phyloP scores from a whole-genome alignment of 2,113 vertebrate genomes.

The Thamnaconus septentrionalis region DNA sequence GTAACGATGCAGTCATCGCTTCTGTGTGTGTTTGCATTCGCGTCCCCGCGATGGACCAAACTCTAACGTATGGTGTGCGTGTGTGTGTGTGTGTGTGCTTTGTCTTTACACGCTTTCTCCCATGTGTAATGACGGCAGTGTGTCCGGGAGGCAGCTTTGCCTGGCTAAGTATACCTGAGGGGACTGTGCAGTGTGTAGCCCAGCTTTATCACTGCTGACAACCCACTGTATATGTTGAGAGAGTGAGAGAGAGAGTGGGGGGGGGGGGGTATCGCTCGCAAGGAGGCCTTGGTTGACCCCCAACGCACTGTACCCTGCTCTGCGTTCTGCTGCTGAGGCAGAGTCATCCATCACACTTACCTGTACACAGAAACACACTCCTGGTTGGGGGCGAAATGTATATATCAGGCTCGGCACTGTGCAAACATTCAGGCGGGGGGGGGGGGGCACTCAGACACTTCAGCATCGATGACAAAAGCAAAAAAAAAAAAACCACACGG shows the following conservation, averaged over 20 bases:
- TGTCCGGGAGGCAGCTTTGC: slow-evolving; percentile 51
- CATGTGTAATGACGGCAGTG: slow-evolving; percentile 34
- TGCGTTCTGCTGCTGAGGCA: slow-evolving; percentile 15
- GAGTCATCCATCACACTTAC: slow-evolving; percentile 54
- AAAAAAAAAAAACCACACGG: background rate
- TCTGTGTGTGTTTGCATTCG: slow-evolving; percentile 1
- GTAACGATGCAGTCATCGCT: slow-evolving; percentile 8
- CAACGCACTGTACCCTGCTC: slow-evolving; percentile 5
- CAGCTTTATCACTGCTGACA: slow-evolving; percentile 67
- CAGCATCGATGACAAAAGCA: slow-evolving; percentile 2
- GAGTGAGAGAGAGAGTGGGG: slow-evolving; percentile 1
- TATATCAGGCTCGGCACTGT: slow-evolving; percentile 17
- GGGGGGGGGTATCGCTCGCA: slow-evolving; percentile 11
- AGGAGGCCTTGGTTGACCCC: slow-evolving; percentile 26
- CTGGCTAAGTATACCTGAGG: slow-evolving; percentile 69
- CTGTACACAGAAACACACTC: slow-evolving; percentile 24
- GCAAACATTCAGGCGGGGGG: background rate
- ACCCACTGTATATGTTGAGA: slow-evolving; percentile 18
- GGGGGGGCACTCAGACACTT: background rate
- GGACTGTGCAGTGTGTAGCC: slow-evolving; percentile 43
- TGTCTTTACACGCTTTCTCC: slow-evolving; percentile 18
- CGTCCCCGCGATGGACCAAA: background rate
- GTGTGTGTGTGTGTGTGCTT: background rate
- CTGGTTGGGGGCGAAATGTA: background rate
- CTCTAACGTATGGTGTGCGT: slow-evolving; percentile 3